A percentile compares a stretch with the other conserved stretches of the same genome.
phyloP scores from a whole-genome alignment of 2,113 vertebrate species.

The Albula goreensis region DNA sequence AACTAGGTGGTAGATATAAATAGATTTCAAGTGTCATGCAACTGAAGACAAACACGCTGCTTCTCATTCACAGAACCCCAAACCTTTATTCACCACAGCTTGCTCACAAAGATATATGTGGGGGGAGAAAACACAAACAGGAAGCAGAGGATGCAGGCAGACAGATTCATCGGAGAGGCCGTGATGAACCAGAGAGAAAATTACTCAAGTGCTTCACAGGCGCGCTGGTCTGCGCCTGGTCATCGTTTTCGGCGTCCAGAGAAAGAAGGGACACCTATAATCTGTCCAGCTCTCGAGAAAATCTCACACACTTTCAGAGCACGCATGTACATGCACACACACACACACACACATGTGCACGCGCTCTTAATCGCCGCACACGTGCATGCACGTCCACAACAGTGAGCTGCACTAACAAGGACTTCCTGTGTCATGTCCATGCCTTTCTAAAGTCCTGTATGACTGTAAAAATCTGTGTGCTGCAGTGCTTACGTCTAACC shows the following conservation, averaged over 20 bases:
- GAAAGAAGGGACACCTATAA: slow-evolving; percentile 34
- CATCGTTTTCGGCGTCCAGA: not conserved
- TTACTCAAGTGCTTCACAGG: not conserved
- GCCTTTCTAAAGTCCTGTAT: not conserved
- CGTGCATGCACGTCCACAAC: not conserved
- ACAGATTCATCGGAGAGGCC: slow-evolving; percentile 27
- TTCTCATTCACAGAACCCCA: slow-evolving; percentile 72
- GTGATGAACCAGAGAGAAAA: not conserved
- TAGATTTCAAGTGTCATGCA: slow-evolving; percentile 3
- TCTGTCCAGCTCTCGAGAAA: slow-evolving; percentile 52
- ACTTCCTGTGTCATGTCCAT: not conserved
- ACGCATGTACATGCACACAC: slow-evolving; percentile 35
- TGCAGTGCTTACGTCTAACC: too few relatives aligned
- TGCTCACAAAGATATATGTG: slow-evolving; percentile 75
- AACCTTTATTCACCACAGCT: slow-evolving; percentile 79
- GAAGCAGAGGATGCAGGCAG: slow-evolving; percentile 56
- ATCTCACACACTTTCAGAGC: slow-evolving; percentile 29
- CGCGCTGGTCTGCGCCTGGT: not conserved
- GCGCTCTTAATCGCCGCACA: slow-evolving; percentile 32
- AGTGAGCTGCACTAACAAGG: not conserved
- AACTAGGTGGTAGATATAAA: not conserved
- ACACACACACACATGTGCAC: slow-evolving; percentile 50
- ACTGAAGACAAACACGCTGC: slow-evolving; percentile 19
- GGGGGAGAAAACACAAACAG: slow-evolving; percentile 65
- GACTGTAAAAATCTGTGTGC: not conserved